These are phyloP conservation scores for Platalea minor DNA, from an alignment of 2,797 vertebrate species.

Conservation along the genomic window DNA sequence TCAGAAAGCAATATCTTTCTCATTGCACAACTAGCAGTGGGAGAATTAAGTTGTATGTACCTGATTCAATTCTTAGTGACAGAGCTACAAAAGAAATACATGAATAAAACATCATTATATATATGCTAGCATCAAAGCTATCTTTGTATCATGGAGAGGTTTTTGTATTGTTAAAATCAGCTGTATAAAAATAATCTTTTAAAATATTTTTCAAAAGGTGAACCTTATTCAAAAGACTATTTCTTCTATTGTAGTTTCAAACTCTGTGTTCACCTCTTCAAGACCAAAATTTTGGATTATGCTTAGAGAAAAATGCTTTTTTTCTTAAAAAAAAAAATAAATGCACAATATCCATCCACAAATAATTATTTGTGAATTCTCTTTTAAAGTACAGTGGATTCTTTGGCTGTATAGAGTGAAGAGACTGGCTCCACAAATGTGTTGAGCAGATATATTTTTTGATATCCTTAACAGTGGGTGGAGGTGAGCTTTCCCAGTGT, in stretches of 20 bases:
- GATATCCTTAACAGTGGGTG: neutral
- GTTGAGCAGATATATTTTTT: neutral
- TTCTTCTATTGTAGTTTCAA: neutral
- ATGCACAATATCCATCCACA: neutral
- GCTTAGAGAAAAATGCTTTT: neutral
- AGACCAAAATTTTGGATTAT: neutral
- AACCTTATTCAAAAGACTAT: neutral
- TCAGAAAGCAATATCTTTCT: constrained; percentile 4
- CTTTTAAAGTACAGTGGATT: neutral
- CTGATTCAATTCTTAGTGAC: constrained; percentile 5
- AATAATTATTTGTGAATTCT: neutral
- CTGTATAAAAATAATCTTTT: neutral
- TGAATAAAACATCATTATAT: constrained; percentile 48
- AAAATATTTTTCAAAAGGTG: neutral
- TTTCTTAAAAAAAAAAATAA: neutral
- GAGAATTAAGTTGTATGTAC: neutral
- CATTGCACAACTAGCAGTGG: neutral
- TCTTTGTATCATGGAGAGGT: neutral
- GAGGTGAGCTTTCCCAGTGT: neutral
- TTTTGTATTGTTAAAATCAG: neutral
- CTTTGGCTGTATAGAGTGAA: neutral
- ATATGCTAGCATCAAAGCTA: neutral
- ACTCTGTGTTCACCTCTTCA: neutral
- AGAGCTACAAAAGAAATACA: constrained; percentile 13
- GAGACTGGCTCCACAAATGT: neutral